Percentiles rank a stretch among this genome's conserved stretches.
Evolutionary conservation across 2,797 vertebrate genomes (phyloP).

Genomic region (Crypturellus tataupa): DNA sequence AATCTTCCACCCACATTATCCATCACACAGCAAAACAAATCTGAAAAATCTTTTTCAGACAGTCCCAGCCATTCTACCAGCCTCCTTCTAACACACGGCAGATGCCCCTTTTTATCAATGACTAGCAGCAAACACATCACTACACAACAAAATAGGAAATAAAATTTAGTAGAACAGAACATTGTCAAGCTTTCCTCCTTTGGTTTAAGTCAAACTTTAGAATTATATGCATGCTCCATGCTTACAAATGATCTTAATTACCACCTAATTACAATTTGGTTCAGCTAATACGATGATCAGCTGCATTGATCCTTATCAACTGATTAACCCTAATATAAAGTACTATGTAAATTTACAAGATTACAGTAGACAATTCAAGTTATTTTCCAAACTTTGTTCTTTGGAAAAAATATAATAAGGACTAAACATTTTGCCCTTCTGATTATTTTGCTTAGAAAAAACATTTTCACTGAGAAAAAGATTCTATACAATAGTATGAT

Average conservation of each 20-base stretch:
- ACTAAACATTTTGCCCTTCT: neutral
- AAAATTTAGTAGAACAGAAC: neutral
- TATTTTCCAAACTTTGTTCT: neutral
- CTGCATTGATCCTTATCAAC: slow-evolving; percentile 67
- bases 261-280: slow-evolving; percentile 65
- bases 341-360: neutral
- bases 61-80: neutral
- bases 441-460: neutral
- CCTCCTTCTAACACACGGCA: neutral
- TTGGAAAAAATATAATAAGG: fast-evolving
- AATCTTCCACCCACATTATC: neutral
- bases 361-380: neutral
- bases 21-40: neutral
- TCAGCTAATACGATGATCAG: slow-evolving; percentile 63
- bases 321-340: slow-evolving; percentile 43
- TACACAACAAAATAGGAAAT: neutral
- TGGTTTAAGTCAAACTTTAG: slow-evolving; percentile 33
- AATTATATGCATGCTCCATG: slow-evolving; percentile 27
- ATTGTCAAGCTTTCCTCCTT: neutral
- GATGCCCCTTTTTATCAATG: neutral
- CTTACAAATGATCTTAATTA: slow-evolving; percentile 70
- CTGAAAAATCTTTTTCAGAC: neutral
- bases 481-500: fast-evolving
- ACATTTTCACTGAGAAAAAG: neutral
- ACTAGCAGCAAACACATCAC: neutral